Percentiles rank a stretch among this genome's conserved stretches.
phyloP scores from a whole-genome alignment of 2,888 invertebrate genomes.

The Sycophila texana region DNA sequence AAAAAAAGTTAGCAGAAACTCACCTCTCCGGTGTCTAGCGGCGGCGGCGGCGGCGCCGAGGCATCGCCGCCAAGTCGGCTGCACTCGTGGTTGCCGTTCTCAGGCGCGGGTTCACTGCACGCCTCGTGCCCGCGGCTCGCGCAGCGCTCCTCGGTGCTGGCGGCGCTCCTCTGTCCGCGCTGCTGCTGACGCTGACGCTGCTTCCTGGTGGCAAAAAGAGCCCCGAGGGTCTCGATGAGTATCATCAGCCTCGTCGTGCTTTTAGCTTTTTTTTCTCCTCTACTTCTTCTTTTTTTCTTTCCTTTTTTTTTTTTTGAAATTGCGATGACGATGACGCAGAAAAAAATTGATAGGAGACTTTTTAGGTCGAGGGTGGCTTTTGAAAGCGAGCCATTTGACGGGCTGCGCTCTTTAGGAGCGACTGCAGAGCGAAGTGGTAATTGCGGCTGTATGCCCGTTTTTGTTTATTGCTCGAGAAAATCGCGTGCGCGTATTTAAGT shows the following conservation, averaged over 20 bases:
- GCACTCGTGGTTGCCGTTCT: slow-evolving; percentile 59
- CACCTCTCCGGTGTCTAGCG: slow-evolving; percentile 55
- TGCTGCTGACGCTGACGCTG: slow-evolving; percentile 60
- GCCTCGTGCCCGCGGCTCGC: slow-evolving; percentile 56
- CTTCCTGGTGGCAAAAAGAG: slow-evolving; percentile 53
- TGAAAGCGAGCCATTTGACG: too few relatives aligned
- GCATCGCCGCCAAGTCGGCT: slow-evolving; percentile 47
- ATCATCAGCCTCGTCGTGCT: neutral
- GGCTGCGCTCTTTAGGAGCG: too few relatives aligned
- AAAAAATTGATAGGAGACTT: too few relatives aligned
- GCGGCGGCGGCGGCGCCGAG: slow-evolving; percentile 47
- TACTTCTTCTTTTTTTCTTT: neutral
- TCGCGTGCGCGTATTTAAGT: too few relatives aligned
- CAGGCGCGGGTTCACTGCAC: slow-evolving; percentile 60
- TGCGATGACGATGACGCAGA: too few relatives aligned
- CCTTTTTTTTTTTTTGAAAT: neutral
- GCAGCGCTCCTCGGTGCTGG: slow-evolving; percentile 57
- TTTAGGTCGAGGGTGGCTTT: too few relatives aligned
- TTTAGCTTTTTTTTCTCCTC: neutral
- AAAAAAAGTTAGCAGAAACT: neutral
- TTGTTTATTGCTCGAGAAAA: too few relatives aligned
- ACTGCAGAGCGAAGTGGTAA: too few relatives aligned
- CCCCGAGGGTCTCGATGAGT: neutral
- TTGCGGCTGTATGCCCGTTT: too few relatives aligned
- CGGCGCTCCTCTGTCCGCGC: slow-evolving; percentile 55